Percentiles rank a stretch among this genome's conserved stretches.
Evolutionary conservation across 1,140 invertebrate species (phyloP).

Genomic region (Caenorhabditis inopinata): DNA sequence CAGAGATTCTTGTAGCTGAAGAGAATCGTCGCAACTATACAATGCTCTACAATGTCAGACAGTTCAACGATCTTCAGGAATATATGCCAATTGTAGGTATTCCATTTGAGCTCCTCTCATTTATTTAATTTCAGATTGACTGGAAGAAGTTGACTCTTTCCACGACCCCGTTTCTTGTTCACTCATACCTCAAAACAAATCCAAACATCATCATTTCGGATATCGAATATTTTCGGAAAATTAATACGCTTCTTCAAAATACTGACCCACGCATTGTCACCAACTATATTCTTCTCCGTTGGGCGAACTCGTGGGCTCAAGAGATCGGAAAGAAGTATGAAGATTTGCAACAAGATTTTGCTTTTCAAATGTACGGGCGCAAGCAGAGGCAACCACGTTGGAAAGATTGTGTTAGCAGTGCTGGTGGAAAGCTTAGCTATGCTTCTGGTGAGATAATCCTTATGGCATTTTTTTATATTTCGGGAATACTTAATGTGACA

Average conservation of each 20-base stretch:
- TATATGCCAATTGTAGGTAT: slow-evolving; percentile 43
- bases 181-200: slow-evolving; percentile 47
- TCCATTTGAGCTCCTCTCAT: no score
- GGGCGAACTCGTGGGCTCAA: slow-evolving; percentile 25
- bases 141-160: slow-evolving; percentile 48
- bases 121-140: slow-evolving; percentile 47
- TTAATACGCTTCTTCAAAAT: slow-evolving; percentile 38
- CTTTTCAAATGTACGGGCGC: slow-evolving; percentile 54
- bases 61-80: slow-evolving; percentile 49
- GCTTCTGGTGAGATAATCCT: slow-evolving; percentile 69
- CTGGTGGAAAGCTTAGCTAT: slow-evolving; percentile 67
- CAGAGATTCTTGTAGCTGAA: slow-evolving; percentile 56
- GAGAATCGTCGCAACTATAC: slow-evolving; percentile 59
- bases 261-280: slow-evolving; percentile 48
- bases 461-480: not conserved
- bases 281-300: slow-evolving; percentile 50
- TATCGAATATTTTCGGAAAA: not conserved
- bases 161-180: slow-evolving; percentile 44
- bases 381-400: slow-evolving; percentile 63
- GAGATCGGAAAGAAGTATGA: slow-evolving; percentile 46
- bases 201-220: slow-evolving; percentile 47
- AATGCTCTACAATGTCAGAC: slow-evolving; percentile 56
- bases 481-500: no score
- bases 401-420: slow-evolving; percentile 62
- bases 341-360: slow-evolving; percentile 50